Evolutionary conservation across 2,797 vertebrate species (phyloP).

Genomic region (Sebastolobus altivelis): DNA sequence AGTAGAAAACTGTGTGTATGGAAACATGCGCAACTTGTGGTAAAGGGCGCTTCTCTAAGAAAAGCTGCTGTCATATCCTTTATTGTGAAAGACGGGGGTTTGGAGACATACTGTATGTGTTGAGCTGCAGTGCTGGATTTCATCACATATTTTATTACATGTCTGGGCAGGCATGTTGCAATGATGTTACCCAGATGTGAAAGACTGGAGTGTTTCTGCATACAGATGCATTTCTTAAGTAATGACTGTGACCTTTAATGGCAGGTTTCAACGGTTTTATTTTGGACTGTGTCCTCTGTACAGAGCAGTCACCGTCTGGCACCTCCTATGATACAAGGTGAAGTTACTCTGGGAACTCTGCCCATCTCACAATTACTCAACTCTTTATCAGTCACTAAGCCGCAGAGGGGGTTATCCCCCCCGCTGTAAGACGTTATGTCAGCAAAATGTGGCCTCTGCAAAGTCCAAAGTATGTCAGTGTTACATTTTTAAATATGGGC

Average conservation of each 20-base stretch:
- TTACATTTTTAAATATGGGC: not conserved
- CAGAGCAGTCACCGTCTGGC: not conserved
- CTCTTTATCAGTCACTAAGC: slow-evolving; percentile 45
- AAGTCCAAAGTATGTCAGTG: slow-evolving; percentile 41
- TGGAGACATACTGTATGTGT: slow-evolving; percentile 7
- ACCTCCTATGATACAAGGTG: not conserved
- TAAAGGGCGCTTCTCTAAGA: not conserved
- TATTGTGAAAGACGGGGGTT: slow-evolving; percentile 43
- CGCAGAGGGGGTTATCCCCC: slow-evolving; percentile 2
- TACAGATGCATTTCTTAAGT: not conserved
- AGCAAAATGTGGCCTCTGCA: slow-evolving; percentile 14
- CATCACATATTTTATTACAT: slow-evolving; percentile 42
- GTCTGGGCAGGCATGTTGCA: slow-evolving; percentile 49
- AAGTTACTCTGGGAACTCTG: slow-evolving; percentile 14
- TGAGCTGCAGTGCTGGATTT: slow-evolving; percentile 47
- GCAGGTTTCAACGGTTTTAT: not conserved
- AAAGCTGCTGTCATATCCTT: slow-evolving; percentile 21
- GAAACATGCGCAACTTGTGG: not conserved
- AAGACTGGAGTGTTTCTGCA: not conserved
- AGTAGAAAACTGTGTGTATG: slow-evolving; percentile 21
- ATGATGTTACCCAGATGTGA: not conserved
- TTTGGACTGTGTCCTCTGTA: not conserved
- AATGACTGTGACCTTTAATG: not conserved
- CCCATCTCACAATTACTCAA: slow-evolving; percentile 49
- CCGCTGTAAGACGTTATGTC: not conserved